phyloP scores from a whole-genome alignment of 1,140 invertebrate species.

The Drosophila biarmipes region DNA sequence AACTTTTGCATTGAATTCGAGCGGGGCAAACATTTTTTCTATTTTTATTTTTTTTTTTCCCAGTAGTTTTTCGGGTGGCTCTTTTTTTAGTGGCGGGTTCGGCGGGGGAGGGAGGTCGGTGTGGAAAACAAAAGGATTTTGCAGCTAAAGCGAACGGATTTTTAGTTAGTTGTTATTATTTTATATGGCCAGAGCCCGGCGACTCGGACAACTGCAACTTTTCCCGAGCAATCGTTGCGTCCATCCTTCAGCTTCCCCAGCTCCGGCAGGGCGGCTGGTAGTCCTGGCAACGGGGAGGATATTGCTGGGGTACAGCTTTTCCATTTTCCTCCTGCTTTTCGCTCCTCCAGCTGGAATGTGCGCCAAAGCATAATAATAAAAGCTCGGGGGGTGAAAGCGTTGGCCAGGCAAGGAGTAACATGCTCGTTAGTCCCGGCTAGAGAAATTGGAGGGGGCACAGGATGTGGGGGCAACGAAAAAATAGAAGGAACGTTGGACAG shows the following conservation, averaged over 20 bases:
- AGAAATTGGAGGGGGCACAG: conserved; percentile 9
- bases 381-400: conserved; percentile 23
- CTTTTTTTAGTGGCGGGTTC: conserved; percentile 9
- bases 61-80: conserved; percentile 63
- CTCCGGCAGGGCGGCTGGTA: conserved; percentile 24
- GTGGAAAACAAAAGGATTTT: conserved; percentile 79
- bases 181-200: conserved; percentile 68
- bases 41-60: conserved; percentile 39
- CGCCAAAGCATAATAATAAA: conserved; percentile 83
- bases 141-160: conserved; percentile 80
- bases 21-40: conserved; percentile 77
- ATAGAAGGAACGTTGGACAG: conserved; percentile 38
- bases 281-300: conserved; percentile 47
- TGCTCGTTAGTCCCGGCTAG: conserved; percentile 73
- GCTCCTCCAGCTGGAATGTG: conserved; percentile 66
- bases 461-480: conserved; percentile 28
- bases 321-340: conserved; percentile 61
- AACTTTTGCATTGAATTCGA: conserved; percentile 82
- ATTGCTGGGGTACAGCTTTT: conserved; percentile 30
- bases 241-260: conserved; percentile 30
- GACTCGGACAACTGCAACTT: conserved; percentile 76
- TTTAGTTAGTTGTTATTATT: conserved; percentile 83
- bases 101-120: not conserved
- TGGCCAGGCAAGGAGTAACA: conserved; percentile 73
- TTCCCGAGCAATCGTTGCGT: conserved; percentile 52